These are phyloP conservation scores for Erpornis zantholeuca DNA, from an alignment of 2,113 vertebrate species.

Conservation along the genomic window DNA sequence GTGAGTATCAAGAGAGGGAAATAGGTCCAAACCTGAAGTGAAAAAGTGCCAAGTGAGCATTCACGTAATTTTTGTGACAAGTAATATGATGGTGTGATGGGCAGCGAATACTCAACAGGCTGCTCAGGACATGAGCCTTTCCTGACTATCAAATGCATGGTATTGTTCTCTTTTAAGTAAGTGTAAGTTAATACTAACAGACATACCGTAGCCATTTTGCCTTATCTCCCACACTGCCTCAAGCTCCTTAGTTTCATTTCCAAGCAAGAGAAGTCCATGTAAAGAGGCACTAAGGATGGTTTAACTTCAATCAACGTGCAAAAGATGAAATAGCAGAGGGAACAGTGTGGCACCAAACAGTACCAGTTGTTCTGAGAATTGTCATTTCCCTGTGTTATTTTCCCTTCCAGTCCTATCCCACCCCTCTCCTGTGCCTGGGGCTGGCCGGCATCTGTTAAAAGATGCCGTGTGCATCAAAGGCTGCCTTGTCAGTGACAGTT, in stretches of 20 bases:
- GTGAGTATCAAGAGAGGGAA: not conserved
- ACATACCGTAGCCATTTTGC: not conserved
- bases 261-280: not conserved
- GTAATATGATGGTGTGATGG: not conserved
- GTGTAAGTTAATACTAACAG: slow-evolving; percentile 36
- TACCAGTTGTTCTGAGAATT: not conserved
- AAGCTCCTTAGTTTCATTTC: not conserved
- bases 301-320: not conserved
- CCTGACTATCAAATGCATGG: not conserved
- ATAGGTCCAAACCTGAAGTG: slow-evolving; percentile 16
- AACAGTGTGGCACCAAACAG: not conserved
- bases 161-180: slow-evolving; percentile 19
- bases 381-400: not conserved
- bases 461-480: slow-evolving; percentile 11
- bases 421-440: not conserved
- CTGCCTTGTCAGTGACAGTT: slow-evolving; percentile 43
- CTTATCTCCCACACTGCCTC: not conserved
- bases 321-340: not conserved
- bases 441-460: slow-evolving; percentile 36
- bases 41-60: not conserved
- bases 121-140: slow-evolving; percentile 4
- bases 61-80: slow-evolving; percentile 16
- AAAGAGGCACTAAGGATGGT: not conserved
- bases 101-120: slow-evolving; percentile 26
- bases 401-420: not conserved